A percentile compares a stretch with the other conserved stretches of the same genome.
phyloP scores from a whole-genome alignment of 2,797 vertebrate species.

The Poliocrania exsul region DNA sequence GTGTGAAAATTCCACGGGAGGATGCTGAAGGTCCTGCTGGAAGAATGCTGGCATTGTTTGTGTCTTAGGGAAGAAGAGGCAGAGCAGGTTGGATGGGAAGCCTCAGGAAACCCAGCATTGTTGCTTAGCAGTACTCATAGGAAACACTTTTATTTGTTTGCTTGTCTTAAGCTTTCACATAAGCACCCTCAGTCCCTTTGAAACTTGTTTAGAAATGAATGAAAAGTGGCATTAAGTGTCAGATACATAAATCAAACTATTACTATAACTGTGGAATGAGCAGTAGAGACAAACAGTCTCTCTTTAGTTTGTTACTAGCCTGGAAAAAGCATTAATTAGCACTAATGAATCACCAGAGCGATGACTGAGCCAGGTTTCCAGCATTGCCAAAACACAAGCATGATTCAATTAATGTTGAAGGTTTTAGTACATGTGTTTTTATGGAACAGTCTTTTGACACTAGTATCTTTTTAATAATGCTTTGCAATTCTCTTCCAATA shows the following conservation, averaged over 20 bases:
- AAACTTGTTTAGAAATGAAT: slow-evolving; percentile 51
- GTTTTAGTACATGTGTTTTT: slow-evolving; percentile 63
- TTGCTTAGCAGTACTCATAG: background rate
- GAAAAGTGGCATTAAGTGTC: slow-evolving; percentile 41
- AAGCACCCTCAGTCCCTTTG: background rate
- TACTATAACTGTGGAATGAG: slow-evolving; percentile 72
- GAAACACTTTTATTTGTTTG: slow-evolving; percentile 7
- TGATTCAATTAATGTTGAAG: slow-evolving; percentile 74
- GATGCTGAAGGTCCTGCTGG: background rate
- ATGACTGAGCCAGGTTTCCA: slow-evolving; percentile 54
- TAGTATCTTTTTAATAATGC: slow-evolving; percentile 43
- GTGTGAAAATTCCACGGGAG: accelerated
- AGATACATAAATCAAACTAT: slow-evolving; percentile 67
- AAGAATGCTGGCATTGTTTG: accelerated
- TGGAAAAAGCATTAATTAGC: slow-evolving; percentile 78
- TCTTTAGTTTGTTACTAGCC: slow-evolving; percentile 66
- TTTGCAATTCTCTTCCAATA: slow-evolving; percentile 48
- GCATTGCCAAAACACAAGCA: slow-evolving; percentile 67
- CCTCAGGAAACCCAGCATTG: background rate
- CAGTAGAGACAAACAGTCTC: slow-evolving; percentile 65
- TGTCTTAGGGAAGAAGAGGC: background rate
- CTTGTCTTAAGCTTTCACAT: background rate
- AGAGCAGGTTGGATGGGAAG: background rate
- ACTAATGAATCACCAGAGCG: slow-evolving; percentile 76
- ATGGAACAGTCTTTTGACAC: slow-evolving; percentile 63